phyloP scores from a whole-genome alignment of 2,888 invertebrate species.

The Tenthredo scrophulariae region DNA sequence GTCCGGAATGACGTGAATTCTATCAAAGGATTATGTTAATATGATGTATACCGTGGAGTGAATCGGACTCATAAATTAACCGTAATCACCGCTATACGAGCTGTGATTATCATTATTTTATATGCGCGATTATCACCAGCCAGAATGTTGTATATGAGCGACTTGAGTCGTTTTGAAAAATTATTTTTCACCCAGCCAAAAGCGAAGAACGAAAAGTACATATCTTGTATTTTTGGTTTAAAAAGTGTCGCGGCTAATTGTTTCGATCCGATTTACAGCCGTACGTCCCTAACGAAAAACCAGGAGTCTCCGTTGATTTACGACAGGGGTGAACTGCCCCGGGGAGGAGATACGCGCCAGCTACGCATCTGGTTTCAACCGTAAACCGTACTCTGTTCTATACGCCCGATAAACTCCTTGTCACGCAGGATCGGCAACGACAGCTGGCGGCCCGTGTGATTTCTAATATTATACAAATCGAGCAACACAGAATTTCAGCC shows the following conservation, averaged over 20 bases:
- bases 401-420: constrained; percentile 46
- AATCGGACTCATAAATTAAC: background rate
- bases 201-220: background rate
- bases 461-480: constrained; percentile 24
- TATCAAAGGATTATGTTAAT: constrained; percentile 23
- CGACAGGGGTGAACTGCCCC: constrained; percentile 1
- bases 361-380: background rate
- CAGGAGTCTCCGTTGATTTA: constrained; percentile 26
- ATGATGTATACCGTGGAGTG: background rate
- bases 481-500: background rate
- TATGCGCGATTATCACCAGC: background rate
- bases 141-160: background rate
- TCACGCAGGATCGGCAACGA: constrained; percentile 32
- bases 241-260: background rate
- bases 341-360: background rate
- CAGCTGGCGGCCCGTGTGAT: background rate
- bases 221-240: background rate
- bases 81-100: background rate
- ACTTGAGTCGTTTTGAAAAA: background rate
- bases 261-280: constrained; percentile 22
- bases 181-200: background rate
- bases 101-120: background rate
- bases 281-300: background rate
- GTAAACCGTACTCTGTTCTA: constrained; percentile 15
- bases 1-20: background rate